Conservation (phyloP, 2,888 invertebrate species). For the Adelognathus sp. region DNA sequence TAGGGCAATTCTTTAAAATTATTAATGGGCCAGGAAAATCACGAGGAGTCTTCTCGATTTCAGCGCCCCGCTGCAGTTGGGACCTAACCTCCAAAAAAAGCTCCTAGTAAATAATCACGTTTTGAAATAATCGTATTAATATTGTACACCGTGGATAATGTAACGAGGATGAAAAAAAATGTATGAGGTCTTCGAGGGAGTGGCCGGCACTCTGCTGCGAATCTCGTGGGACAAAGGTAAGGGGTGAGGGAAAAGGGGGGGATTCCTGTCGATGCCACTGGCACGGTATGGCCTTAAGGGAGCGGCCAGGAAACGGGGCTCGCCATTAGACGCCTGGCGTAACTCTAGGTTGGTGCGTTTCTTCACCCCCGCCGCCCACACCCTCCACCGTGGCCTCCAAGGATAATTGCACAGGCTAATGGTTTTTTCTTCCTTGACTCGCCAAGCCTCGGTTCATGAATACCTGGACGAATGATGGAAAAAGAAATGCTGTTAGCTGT, state of each 20-base stretch:
- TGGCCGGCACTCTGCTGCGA: constrained; percentile 35
- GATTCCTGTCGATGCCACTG: constrained; percentile 27
- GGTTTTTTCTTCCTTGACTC: constrained; percentile 68
- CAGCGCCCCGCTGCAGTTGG: background rate
- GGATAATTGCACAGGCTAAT: constrained; percentile 77
- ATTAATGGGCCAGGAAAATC: no score
- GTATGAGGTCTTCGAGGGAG: constrained; percentile 38
- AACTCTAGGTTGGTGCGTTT: constrained; percentile 63
- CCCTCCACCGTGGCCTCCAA: constrained; percentile 65
- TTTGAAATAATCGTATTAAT: background rate
- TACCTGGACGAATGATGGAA: constrained; percentile 34
- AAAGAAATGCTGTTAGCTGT: background rate
- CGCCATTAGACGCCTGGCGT: constrained; percentile 73
- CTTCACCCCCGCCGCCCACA: constrained; percentile 32
- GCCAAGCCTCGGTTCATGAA: constrained; percentile 49
- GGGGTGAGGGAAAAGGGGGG: background rate
- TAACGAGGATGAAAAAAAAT: constrained; percentile 2
- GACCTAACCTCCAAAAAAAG: background rate
- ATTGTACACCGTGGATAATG: background rate
- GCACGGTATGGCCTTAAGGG: constrained; percentile 66
- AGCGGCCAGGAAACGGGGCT: constrained; percentile 76
- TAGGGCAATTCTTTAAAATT: no score
- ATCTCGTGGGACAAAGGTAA: constrained; percentile 38
- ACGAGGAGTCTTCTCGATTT: background rate
- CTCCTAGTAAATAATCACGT: background rate